phyloP scores from a whole-genome alignment of 2,888 invertebrate species.

The Drosophila leonis region DNA sequence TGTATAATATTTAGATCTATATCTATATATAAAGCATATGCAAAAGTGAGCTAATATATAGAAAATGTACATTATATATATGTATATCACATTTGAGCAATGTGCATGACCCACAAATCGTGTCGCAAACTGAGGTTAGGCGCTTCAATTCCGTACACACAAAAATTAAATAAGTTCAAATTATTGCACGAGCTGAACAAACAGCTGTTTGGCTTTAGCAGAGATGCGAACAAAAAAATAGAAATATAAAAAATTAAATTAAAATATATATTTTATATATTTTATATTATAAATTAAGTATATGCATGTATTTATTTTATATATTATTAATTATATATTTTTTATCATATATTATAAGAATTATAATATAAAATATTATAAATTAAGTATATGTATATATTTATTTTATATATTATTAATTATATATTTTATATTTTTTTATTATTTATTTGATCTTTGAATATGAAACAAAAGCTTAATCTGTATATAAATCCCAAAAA shows the following conservation, averaged over 20 bases:
- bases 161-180: constrained; percentile 27
- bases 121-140: constrained; percentile 67
- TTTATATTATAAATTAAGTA: not conserved
- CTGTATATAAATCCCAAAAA: too few relatives aligned
- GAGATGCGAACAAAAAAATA: constrained; percentile 21
- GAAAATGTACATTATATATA: constrained; percentile 10
- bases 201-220: constrained; percentile 23
- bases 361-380: not conserved
- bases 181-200: constrained; percentile 10
- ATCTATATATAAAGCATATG: constrained; percentile 10
- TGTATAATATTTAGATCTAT: constrained; percentile 2
- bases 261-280: not conserved
- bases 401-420: too few relatives aligned
- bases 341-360: too few relatives aligned
- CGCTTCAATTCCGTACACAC: constrained; percentile 74
- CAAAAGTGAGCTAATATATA: constrained; percentile 11
- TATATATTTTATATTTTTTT: too few relatives aligned
- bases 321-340: too few relatives aligned
- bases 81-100: constrained; percentile 20
- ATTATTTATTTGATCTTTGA: too few relatives aligned
- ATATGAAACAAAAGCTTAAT: too few relatives aligned
- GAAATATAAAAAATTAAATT: not conserved
- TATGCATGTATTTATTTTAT: too few relatives aligned
- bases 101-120: constrained; percentile 75
- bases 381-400: not conserved